These are phyloP conservation scores for Ceraclea dissimilis DNA, from an alignment of 2,888 invertebrate genomes.

Conservation along the genomic window DNA sequence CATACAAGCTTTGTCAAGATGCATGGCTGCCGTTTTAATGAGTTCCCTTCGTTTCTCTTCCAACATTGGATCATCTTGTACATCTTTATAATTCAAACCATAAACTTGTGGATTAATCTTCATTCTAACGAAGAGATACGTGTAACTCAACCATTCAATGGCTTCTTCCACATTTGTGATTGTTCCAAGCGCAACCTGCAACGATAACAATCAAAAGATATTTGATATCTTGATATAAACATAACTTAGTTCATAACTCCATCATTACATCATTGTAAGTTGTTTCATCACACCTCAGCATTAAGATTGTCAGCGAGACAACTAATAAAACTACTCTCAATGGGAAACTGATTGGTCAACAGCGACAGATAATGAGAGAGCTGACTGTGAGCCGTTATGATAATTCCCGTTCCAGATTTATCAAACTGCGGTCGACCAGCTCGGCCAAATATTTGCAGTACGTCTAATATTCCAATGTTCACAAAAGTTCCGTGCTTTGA, in stretches of 20 bases:
- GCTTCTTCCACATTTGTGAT: conserved; percentile 94
- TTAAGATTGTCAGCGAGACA: conserved; percentile 93
- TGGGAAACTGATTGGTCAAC: conserved; percentile 94
- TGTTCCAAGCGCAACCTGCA: conserved; percentile 84
- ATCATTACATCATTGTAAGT: too few relatives aligned
- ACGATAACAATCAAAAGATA: conserved; percentile 26
- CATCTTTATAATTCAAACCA: conserved; percentile 54
- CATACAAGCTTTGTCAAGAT: conserved; percentile 89
- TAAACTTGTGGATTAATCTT: conserved; percentile 77
- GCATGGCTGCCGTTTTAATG: conserved; percentile 72
- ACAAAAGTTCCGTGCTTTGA: conserved; percentile 90
- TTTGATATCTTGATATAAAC: neutral
- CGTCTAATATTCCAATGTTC: conserved; percentile 94
- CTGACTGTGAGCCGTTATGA: conserved; percentile 89
- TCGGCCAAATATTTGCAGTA: conserved; percentile 96
- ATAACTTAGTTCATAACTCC: neutral
- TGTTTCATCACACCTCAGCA: conserved; percentile 66
- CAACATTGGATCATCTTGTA: conserved; percentile 71
- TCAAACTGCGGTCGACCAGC: conserved; percentile 98
- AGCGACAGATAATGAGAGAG: conserved; percentile 88
- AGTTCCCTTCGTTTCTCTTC: conserved; percentile 70
- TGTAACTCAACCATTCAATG: conserved; percentile 96
- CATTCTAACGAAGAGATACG: conserved; percentile 93
- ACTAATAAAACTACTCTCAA: conserved; percentile 93
- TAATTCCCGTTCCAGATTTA: conserved; percentile 87